Evolutionary conservation across 2,888 invertebrate species (phyloP).

Genomic region (Tortrix viridana): DNA sequence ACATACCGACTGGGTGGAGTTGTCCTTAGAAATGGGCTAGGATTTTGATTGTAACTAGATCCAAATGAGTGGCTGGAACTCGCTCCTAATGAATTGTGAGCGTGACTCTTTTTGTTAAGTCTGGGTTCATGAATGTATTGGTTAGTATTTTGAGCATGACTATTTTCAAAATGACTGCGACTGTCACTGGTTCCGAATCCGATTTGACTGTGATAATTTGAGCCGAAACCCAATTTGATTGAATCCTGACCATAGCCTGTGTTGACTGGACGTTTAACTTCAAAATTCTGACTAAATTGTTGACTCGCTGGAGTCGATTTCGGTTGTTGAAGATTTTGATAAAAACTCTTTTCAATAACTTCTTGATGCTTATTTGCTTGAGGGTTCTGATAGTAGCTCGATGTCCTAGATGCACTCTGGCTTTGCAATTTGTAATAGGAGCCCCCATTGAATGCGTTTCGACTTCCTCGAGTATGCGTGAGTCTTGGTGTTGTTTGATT

Average conservation of each 20-base stretch:
- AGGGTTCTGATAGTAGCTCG: not conserved
- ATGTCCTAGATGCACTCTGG: not conserved
- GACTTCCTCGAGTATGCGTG: not conserved
- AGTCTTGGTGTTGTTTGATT: not conserved
- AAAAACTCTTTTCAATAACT: not conserved
- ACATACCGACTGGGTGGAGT: not conserved
- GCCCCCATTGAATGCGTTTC: not conserved
- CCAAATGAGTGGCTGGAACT: not conserved
- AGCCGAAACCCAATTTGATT: not conserved
- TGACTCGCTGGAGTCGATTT: not conserved
- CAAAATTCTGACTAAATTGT: not conserved
- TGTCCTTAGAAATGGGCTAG: not conserved
- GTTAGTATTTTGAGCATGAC: not conserved
- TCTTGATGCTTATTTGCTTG: not conserved
- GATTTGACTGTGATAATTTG: not conserved
- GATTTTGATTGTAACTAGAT: not conserved
- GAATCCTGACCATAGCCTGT: not conserved
- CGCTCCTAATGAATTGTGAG: not conserved
- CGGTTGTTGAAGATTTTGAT: not conserved
- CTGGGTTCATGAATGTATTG: not conserved
- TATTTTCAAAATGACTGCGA: not conserved
- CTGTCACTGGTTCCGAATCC: not conserved
- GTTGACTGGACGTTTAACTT: not conserved
- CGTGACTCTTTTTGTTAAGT: not conserved
- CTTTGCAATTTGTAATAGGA: not conserved